Evolutionary conservation across 2,888 invertebrate species (phyloP).

Genomic region (Disparrhopalites patrizii): DNA sequence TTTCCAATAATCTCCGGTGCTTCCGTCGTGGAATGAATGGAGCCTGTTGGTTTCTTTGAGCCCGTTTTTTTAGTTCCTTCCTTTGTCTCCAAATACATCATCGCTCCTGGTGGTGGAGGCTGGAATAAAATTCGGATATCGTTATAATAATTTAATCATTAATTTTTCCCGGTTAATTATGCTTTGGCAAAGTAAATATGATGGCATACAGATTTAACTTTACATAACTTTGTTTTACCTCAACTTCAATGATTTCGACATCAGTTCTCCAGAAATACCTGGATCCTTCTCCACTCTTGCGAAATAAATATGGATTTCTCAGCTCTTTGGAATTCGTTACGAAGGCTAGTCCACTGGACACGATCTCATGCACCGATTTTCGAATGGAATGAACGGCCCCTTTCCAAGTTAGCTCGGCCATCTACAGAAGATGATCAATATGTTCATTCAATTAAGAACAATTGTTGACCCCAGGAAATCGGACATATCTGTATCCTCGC

Average conservation of each 20-base stretch:
- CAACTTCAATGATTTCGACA: slow-evolving; percentile 33
- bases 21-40: slow-evolving; percentile 21
- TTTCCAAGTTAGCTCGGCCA: slow-evolving; percentile 27
- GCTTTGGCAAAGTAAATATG: neutral
- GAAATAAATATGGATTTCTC: slow-evolving; percentile 33
- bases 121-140: neutral
- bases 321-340: slow-evolving; percentile 37
- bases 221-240: slow-evolving; percentile 8
- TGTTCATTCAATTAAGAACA: neutral
- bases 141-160: neutral
- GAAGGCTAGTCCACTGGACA: slow-evolving; percentile 32
- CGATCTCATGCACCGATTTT: slow-evolving; percentile 31
- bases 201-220: neutral
- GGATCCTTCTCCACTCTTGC: slow-evolving; percentile 25
- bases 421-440: neutral
- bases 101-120: slow-evolving; percentile 11
- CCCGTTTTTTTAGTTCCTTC: slow-evolving; percentile 14
- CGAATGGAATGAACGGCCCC: slow-evolving; percentile 38
- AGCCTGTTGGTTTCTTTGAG: neutral
- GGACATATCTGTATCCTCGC: neutral
- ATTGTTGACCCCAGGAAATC: neutral
- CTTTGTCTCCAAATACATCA: slow-evolving; percentile 27
- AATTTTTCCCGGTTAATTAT: neutral
- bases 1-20: slow-evolving; percentile 24
- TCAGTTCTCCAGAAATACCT: slow-evolving; percentile 33